Conservation (phyloP, 2,888 invertebrate genomes). For the Branchinecta sandiegonensis region DNA sequence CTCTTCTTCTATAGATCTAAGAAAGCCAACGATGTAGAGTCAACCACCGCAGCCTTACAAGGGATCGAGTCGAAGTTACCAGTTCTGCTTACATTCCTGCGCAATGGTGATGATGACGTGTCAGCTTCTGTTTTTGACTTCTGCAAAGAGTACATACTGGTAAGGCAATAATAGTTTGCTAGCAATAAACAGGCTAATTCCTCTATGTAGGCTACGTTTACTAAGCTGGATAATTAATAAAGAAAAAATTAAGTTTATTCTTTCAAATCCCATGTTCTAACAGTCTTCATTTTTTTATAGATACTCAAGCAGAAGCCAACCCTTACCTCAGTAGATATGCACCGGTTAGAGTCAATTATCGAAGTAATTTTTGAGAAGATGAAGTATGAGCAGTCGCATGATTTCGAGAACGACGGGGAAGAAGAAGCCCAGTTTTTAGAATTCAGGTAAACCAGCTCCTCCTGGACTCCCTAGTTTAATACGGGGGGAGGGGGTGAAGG, state of each 20-base stretch:
- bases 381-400: slow-evolving; percentile 39
- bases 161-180: slow-evolving; percentile 24
- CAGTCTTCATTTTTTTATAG: slow-evolving; percentile 26
- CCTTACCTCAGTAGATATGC: slow-evolving; percentile 33
- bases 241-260: too few relatives aligned
- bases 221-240: too few relatives aligned
- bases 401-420: slow-evolving; percentile 40
- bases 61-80: slow-evolving; percentile 37
- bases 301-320: slow-evolving; percentile 35
- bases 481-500: too few relatives aligned
- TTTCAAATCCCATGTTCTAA: too few relatives aligned
- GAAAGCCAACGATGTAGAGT: slow-evolving; percentile 30
- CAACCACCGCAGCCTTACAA: slow-evolving; percentile 29
- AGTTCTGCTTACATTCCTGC: slow-evolving; percentile 37
- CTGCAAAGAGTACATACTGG: slow-evolving; percentile 38
- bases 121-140: slow-evolving; percentile 39
- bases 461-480: too few relatives aligned
- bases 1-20: slow-evolving; percentile 9
- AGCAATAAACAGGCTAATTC: background rate
- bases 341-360: slow-evolving; percentile 35
- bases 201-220: too few relatives aligned
- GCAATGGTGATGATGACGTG: slow-evolving; percentile 40
- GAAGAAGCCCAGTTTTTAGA: slow-evolving; percentile 42
- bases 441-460: slow-evolving; percentile 31
- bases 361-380: slow-evolving; percentile 38